Percentiles rank a stretch among this genome's conserved stretches.
Evolutionary conservation across 1,140 invertebrate species (phyloP).

Genomic region (Tetramorium parvispinum): DNA sequence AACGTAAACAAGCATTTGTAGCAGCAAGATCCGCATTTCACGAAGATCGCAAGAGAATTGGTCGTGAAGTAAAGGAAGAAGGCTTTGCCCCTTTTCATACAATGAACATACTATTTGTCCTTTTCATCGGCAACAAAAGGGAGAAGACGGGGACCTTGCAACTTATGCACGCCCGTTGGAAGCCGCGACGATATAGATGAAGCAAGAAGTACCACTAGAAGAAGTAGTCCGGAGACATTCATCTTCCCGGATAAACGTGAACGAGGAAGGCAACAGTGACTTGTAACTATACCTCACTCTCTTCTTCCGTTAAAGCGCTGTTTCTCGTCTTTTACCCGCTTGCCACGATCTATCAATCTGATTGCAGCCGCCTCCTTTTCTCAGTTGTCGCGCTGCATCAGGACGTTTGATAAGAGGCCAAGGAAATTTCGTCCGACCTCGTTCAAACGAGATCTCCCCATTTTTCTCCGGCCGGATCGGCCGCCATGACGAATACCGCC

Average conservation of each 20-base stretch:
- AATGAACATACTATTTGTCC: conserved; percentile 45
- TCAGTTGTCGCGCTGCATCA: not conserved
- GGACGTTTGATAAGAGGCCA: conserved; percentile 36
- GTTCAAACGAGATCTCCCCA: conserved; percentile 39
- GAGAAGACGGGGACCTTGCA: not conserved
- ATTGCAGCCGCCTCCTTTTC: not conserved
- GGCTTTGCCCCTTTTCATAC: not conserved
- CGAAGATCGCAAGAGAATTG: not conserved
- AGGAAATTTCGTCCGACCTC: conserved; percentile 48
- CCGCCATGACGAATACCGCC: conserved; percentile 52
- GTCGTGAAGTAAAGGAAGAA: not conserved
- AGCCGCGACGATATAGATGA: conserved; percentile 35
- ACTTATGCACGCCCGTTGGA: conserved; percentile 35
- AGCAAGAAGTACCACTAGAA: conserved; percentile 28
- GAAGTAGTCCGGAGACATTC: conserved; percentile 49
- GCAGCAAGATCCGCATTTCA: not conserved
- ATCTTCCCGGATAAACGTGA: conserved; percentile 55
- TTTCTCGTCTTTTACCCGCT: not conserved
- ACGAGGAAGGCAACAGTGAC: conserved; percentile 34
- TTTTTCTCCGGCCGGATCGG: conserved; percentile 43
- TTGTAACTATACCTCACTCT: conserved; percentile 15
- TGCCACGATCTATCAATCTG: conserved; percentile 3
- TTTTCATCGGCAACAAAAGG: conserved; percentile 38
- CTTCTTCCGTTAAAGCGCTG: conserved; percentile 11
- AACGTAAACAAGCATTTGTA: conserved; percentile 31